Conservation (phyloP, 2,113 vertebrate species). For the Catharus minimus region DNA sequence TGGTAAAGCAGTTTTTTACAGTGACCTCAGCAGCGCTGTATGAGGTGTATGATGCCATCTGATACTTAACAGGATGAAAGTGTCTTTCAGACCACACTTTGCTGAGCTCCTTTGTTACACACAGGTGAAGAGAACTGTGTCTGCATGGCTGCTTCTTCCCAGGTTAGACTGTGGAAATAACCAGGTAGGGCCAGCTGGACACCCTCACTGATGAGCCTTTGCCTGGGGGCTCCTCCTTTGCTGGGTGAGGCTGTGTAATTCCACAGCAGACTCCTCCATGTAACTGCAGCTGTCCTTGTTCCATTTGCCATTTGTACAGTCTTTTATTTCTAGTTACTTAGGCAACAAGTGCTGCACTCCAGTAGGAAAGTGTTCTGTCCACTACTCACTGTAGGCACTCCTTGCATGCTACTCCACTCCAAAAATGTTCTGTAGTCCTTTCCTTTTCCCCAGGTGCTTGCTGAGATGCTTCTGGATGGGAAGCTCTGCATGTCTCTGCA, state of each 20-base stretch:
- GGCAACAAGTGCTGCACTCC: not conserved
- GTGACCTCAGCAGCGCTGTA: not conserved
- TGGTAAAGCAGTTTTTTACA: not conserved
- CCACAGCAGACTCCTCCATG: not conserved
- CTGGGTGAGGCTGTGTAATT: not conserved
- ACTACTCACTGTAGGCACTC: not conserved
- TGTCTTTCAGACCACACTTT: not conserved
- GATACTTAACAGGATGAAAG: not conserved
- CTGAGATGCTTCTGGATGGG: not conserved
- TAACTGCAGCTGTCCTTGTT: not conserved
- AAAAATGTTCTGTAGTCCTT: accelerated
- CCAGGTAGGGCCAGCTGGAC: too few relatives aligned
- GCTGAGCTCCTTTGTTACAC: not conserved
- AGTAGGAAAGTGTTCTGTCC: not conserved
- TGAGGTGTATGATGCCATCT: not conserved
- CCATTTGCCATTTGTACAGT: not conserved
- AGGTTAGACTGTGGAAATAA: not conserved
- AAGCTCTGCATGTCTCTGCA: not conserved
- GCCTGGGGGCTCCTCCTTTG: accelerated
- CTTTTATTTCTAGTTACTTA: not conserved
- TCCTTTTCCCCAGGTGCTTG: not conserved
- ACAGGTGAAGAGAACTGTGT: not conserved
- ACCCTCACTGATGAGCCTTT: not conserved
- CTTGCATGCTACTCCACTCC: not conserved
- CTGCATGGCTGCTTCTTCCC: not conserved